Base-by-base conservation (phyloP, 2,888 invertebrate species). In the Tiliacea aurago region DNA sequence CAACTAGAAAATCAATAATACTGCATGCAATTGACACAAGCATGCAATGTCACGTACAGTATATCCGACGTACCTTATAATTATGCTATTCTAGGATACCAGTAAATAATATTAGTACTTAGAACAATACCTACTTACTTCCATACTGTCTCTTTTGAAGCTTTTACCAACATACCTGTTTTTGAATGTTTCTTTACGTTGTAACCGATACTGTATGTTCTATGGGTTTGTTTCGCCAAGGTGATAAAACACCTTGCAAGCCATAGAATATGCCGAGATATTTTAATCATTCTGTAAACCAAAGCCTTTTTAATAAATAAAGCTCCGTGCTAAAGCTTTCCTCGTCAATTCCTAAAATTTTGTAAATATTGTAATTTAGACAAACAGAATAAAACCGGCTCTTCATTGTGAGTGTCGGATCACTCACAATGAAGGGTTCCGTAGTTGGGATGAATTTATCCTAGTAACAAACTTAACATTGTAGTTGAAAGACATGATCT, bases 1-100 rank as follows among this genome's bases (percentile, higher is more conserved):
- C n/a, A 59, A 64, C 33, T 49, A n/a, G 33, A 67, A 59, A 79
- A 81, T 66, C 76, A 41, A 73, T 75, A 79, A 23, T 53, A n/a
- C 69, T 55, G 58, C 28, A 70, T 64, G 66, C 23, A 66, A 53
- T 59, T 66, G 41, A 59, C 65, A 67, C 63, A 13, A 55, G 28
- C 76, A 56, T 67, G 67, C 67, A 75, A 70, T 61, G 62, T 80
- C 61, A 55, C 15, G 43, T 56, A 64, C 45, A 45, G 4, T 23
- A 7, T 20, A 20, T 45, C 13, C 7, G 7, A 62, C 23, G 4
- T 58, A 58, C 15, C 11, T 9, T 4, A 70, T 59, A 71, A 67
- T 61, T 61, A 70, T n/a, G 7, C 0, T 49, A 4, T 59, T n/a
- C 65, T 41, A 47, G 47, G 41, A 56, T 61, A 62, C 15, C 20